A percentile compares a stretch with the other conserved stretches of the same genome.
phyloP scores from a whole-genome alignment of 2,888 invertebrate genomes.

The Pseudococcus viburni region DNA sequence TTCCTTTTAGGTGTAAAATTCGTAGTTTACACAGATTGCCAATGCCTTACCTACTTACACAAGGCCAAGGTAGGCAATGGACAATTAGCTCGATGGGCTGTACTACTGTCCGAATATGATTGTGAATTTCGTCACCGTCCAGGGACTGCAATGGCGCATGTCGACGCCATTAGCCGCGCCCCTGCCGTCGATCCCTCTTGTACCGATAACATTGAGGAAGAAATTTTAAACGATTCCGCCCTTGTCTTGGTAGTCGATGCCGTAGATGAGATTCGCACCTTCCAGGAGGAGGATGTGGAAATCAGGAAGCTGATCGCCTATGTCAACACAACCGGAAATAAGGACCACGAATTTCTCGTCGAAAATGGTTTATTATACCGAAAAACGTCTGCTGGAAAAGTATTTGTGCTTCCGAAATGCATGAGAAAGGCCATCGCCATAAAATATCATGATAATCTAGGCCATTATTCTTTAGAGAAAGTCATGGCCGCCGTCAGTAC shows the following conservation, averaged over 20 bases:
- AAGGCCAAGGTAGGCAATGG: conserved; percentile 68
- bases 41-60: conserved; percentile 68
- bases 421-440: conserved; percentile 59
- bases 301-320: neutral
- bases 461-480: conserved; percentile 47
- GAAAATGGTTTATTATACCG: conserved; percentile 14
- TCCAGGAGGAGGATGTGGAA: conserved; percentile 30
- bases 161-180: conserved; percentile 54
- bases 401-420: conserved; percentile 53
- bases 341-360: neutral
- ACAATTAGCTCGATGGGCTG: conserved; percentile 65
- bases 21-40: conserved; percentile 69
- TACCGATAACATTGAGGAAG: neutral
- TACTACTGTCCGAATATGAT: conserved; percentile 28
- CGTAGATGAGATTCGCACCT: too few species aligned
- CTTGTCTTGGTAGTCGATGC: too few species aligned
- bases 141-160: conserved; percentile 54
- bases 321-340: neutral
- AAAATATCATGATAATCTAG: conserved; percentile 35
- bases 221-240: neutral
- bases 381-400: neutral
- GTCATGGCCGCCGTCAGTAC: neutral
- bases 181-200: neutral
- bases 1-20: conserved; percentile 68
- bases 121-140: neutral